phyloP scores from a whole-genome alignment of 2,113 vertebrate genomes.

The Xenopus tropicalis region UCB_Xtro_10.0 CM004443.2:180788501-180789000 shows the following conservation, averaged over 20 bases:
- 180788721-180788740: constrained; percentile 9
- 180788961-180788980: too few relatives aligned
- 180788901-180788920: too few relatives aligned
- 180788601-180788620: constrained; percentile 8
- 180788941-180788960: too few relatives aligned
- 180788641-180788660: constrained; percentile 23
- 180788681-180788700: constrained; percentile 11
- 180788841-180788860: background rate
- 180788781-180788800: constrained; percentile 1
- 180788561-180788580: constrained; percentile 14
- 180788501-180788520: constrained; percentile 1
- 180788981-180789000: too few relatives aligned
- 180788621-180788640: constrained; percentile 27
- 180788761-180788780: background rate
- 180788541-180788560: constrained; percentile 22
- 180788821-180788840: background rate
- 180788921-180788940: too few relatives aligned
- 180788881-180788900: too few relatives aligned
- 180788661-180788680: constrained; percentile 17
- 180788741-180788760: constrained; percentile 14
- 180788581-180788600: background rate
- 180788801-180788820: constrained; percentile 2
- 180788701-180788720: constrained; percentile 22
- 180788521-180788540: constrained; percentile 25
- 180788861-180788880: too few relatives aligned